These are phyloP conservation scores for Drosophila vallismaia DNA, from an alignment of 2,888 invertebrate genomes.

Conservation along the genomic window DNA sequence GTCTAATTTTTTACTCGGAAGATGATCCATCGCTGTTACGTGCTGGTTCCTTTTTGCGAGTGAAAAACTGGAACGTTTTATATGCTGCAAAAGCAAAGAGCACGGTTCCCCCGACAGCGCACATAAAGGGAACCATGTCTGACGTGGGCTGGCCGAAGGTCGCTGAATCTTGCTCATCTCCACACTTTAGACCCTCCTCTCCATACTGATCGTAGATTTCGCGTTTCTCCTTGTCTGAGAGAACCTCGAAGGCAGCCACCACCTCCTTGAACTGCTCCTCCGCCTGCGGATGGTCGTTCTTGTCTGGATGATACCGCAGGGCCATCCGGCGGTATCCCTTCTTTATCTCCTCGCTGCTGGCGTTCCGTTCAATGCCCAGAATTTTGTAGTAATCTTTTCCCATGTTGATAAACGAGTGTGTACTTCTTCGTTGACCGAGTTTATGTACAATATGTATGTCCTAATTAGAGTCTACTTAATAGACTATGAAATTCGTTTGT, in stretches of 20 bases:
- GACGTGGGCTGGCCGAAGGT: constrained; percentile 44
- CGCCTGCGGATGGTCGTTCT: constrained; percentile 65
- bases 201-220: constrained; percentile 54
- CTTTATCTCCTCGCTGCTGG: constrained; percentile 21
- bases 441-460: not conserved
- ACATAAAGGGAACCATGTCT: constrained; percentile 65
- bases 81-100: constrained; percentile 64
- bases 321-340: constrained; percentile 38
- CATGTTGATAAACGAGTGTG: constrained; percentile 24
- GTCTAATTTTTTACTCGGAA: constrained; percentile 27
- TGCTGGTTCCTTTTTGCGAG: constrained; percentile 49
- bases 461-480: too few species aligned
- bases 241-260: constrained; percentile 59
- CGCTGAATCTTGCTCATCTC: constrained; percentile 6
- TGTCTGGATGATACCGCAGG: constrained; percentile 40
- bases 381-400: constrained; percentile 39
- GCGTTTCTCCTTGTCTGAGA: constrained; percentile 61
- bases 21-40: constrained; percentile 42
- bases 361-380: constrained; percentile 33
- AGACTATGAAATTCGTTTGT: too few species aligned
- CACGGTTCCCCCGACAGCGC: constrained; percentile 63
- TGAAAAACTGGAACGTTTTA: constrained; percentile 63
- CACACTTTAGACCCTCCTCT: constrained; percentile 55
- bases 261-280: constrained; percentile 53
- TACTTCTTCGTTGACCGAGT: not conserved